phyloP scores from a whole-genome alignment of 2,797 vertebrate species.

The Rhinatrema bivittatum region DNA sequence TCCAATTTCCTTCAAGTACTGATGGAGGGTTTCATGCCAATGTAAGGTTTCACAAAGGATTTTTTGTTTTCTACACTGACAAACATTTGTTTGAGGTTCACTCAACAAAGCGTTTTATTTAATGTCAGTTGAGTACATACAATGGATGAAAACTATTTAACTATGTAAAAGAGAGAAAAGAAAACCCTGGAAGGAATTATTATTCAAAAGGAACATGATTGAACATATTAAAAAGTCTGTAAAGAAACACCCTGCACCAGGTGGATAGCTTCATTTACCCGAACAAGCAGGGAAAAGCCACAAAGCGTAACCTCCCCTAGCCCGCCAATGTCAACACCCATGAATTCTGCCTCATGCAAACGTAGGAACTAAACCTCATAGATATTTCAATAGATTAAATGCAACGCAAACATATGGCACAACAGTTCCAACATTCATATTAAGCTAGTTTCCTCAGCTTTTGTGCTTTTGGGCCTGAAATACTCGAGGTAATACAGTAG shows the following conservation, averaged over 20 bases:
- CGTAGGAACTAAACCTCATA: too few species aligned
- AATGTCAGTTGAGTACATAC: slow-evolving; percentile 1
- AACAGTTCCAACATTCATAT: too few species aligned
- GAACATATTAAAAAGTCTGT: neutral
- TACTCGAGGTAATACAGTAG: neutral
- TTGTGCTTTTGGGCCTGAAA: rapidly evolving
- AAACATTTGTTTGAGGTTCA: slow-evolving; percentile 7
- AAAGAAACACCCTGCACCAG: neutral
- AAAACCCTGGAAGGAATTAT: neutral
- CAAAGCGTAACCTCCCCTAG: neutral
- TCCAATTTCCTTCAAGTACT: too few species aligned
- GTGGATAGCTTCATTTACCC: neutral
- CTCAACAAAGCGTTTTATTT: neutral
- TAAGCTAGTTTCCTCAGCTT: neutral
- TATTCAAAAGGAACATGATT: neutral
- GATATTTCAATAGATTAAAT: too few species aligned
- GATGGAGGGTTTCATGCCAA: too few species aligned
- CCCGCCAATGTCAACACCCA: neutral
- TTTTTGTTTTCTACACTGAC: slow-evolving; percentile 1
- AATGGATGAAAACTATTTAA: too few species aligned
- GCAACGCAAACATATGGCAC: too few species aligned
- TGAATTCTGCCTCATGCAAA: neutral
- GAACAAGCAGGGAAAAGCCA: neutral
- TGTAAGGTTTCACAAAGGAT: slow-evolving; percentile 4
- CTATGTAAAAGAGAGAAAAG: too few species aligned